A percentile compares a stretch with the other conserved stretches of the same genome.
phyloP scores from a whole-genome alignment of 2,888 invertebrate species.

The Drosophila testacea region DNA sequence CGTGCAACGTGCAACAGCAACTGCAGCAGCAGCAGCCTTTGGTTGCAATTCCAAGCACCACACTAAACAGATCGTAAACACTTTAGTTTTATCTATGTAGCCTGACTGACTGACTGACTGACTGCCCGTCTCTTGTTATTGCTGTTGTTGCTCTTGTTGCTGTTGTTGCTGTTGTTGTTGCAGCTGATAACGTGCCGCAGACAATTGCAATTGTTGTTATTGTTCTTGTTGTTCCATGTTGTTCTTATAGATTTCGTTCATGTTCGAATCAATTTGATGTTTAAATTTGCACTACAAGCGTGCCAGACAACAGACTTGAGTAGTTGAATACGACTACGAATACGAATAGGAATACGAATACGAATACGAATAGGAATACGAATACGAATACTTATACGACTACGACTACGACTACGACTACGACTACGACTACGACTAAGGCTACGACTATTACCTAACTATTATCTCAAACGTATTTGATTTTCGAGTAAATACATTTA shows the following conservation, averaged over 20 bases:
- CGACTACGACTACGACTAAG: neutral
- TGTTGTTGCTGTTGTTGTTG: constrained; percentile 31
- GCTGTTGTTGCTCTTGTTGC: constrained; percentile 8
- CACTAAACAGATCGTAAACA: constrained; percentile 78
- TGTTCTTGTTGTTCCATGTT: constrained; percentile 28
- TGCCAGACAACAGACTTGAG: constrained; percentile 22
- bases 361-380: no score
- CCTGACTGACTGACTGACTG: constrained; percentile 15
- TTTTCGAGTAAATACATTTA: neutral
- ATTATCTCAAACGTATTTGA: constrained; percentile 25
- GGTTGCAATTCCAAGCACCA: constrained; percentile 43
- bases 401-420: no score
- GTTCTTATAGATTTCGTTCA: constrained; percentile 60
- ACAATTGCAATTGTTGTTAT: constrained; percentile 65
- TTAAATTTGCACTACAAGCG: constrained; percentile 62
- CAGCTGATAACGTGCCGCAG: constrained; percentile 64
- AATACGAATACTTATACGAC: neutral
- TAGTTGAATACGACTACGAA: constrained; percentile 7
- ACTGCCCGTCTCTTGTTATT: constrained; percentile 7
- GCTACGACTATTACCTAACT: neutral
- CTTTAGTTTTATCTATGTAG: constrained; percentile 67
- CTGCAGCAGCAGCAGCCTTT: neutral
- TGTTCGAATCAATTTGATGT: constrained; percentile 66
- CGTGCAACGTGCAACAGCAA: constrained; percentile 19
- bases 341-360: neutral